phyloP scores from a whole-genome alignment of 2,888 invertebrate species.

The Galeruca laticollis region DNA sequence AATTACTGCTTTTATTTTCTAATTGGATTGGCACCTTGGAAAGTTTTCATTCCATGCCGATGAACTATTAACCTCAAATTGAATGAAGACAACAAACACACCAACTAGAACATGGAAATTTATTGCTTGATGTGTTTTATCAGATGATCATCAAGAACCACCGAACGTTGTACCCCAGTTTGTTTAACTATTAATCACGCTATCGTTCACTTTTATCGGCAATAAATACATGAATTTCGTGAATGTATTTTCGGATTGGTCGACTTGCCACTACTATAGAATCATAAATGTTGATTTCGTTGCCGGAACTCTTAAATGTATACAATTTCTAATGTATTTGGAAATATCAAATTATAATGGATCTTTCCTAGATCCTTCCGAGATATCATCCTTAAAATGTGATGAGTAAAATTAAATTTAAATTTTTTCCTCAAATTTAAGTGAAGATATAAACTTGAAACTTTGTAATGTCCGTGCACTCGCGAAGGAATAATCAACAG shows the following conservation, averaged over 20 bases:
- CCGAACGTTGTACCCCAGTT: neutral
- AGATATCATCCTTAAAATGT: too few species aligned
- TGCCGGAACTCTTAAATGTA: neutral
- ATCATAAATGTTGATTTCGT: neutral
- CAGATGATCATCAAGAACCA: neutral
- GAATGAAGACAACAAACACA: neutral
- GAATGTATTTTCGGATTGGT: neutral
- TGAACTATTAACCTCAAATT: neutral
- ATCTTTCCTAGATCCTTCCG: too few species aligned
- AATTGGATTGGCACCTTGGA: neutral
- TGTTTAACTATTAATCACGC: neutral
- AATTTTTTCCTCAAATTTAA: too few species aligned
- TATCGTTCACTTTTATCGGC: neutral
- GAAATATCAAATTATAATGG: too few species aligned
- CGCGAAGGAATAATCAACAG: too few species aligned
- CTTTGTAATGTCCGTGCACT: too few species aligned
- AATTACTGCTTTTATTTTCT: too few species aligned
- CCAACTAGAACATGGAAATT: slow-evolving; percentile 11
- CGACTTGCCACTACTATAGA: neutral
- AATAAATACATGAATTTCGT: neutral
- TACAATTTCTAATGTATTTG: too few species aligned
- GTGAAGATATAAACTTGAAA: too few species aligned
- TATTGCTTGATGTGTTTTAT: neutral
- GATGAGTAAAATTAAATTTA: too few species aligned
- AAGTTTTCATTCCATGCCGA: neutral